Evolutionary conservation across 2,113 vertebrate species (phyloP).

Genomic region (Elgaria multicarinata): DNA sequence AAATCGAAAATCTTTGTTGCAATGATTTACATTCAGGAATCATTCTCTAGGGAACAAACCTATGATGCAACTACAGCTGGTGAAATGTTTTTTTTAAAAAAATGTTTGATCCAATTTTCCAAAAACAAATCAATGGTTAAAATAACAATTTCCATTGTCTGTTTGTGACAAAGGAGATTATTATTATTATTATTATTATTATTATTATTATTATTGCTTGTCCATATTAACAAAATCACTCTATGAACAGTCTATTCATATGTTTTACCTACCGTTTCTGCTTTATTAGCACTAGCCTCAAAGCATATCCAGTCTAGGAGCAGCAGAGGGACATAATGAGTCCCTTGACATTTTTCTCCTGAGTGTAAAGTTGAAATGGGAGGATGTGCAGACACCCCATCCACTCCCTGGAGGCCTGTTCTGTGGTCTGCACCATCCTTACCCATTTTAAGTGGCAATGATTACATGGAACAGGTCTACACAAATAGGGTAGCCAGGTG

Average conservation of each 20-base stretch:
- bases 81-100: conserved; percentile 1
- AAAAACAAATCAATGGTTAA: not conserved
- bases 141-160: conserved; percentile 10
- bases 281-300: not conserved
- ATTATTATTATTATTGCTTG: not conserved
- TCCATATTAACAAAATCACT: not conserved
- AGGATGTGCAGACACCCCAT: not conserved
- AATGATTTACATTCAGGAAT: conserved; percentile 18
- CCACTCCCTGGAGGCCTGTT: not conserved
- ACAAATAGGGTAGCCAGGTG: not conserved
- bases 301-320: not conserved
- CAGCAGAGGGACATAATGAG: not conserved
- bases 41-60: not conserved
- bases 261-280: not conserved
- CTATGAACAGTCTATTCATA: not conserved
- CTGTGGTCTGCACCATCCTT: not conserved
- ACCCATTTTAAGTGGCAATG: not conserved
- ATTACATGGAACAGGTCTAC: not conserved
- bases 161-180: conserved; percentile 20
- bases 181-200: conserved; percentile 6
- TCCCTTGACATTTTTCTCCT: not conserved
- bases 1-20: not conserved
- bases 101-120: conserved; percentile 8
- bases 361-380: not conserved
- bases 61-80: not conserved